phyloP scores from a whole-genome alignment of 2,113 vertebrate species.

The Andinoacara biseriatus region DNA sequence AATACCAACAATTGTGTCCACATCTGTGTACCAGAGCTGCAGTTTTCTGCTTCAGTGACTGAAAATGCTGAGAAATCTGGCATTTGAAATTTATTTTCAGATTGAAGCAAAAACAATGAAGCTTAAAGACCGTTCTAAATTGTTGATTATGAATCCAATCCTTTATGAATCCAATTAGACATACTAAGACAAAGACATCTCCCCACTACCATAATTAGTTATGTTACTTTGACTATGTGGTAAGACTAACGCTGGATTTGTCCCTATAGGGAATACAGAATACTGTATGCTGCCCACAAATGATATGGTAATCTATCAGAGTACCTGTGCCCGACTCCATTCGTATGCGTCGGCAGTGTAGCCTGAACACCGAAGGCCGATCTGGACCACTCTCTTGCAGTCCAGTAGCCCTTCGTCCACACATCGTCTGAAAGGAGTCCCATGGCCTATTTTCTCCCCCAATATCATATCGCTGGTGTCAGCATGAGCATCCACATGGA shows the following conservation, averaged over 20 bases:
- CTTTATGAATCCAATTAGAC: background rate
- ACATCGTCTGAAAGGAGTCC: slow-evolving; percentile 89
- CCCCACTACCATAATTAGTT: too few relatives aligned
- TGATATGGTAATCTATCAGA: background rate
- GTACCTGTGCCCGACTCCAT: slow-evolving; percentile 88
- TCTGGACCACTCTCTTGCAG: slow-evolving; percentile 88
- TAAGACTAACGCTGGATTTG: background rate
- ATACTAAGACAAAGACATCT: background rate
- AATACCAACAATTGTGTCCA: too few relatives aligned
- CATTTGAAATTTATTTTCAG: too few relatives aligned
- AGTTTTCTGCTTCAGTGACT: too few relatives aligned
- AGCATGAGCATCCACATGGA: slow-evolving; percentile 92
- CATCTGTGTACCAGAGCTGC: too few relatives aligned
- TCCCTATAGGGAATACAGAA: background rate
- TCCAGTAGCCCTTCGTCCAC: slow-evolving; percentile 92
- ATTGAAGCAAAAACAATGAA: too few relatives aligned
- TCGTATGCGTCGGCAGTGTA: slow-evolving; percentile 80
- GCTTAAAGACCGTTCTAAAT: too few relatives aligned
- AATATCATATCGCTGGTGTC: slow-evolving; percentile 84
- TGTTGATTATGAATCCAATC: background rate
- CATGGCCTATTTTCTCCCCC: slow-evolving; percentile 90
- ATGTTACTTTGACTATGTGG: too few relatives aligned
- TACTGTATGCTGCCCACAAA: background rate
- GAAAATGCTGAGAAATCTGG: too few relatives aligned
- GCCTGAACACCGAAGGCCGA: slow-evolving; percentile 88